Percentiles rank a stretch among this genome's conserved stretches.
phyloP scores from a whole-genome alignment of 53 echinoderm and acorn worm genomes.

The Hippasteria phrygiana region DNA sequence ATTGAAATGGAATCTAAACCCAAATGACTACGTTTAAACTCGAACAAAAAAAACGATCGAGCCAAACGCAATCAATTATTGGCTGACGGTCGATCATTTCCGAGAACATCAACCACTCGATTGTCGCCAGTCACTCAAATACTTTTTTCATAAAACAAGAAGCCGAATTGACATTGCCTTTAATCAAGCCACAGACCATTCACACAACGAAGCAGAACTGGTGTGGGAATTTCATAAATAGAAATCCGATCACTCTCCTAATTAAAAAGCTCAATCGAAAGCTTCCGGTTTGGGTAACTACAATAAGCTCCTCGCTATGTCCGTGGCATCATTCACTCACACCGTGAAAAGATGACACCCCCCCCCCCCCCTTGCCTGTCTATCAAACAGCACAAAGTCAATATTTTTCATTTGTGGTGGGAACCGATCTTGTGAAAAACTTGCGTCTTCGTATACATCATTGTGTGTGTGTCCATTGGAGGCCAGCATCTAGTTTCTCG shows the following conservation, averaged over 20 bases:
- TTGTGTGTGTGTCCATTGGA: constrained; percentile 34
- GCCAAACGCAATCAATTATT: no score
- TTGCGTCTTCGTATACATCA: constrained; percentile 38
- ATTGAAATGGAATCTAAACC: no score
- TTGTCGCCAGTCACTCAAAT: no score
- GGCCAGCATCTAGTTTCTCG: not conserved
- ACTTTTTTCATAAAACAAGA: no score
- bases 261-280: constrained; percentile 38
- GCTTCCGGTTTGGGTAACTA: constrained; percentile 5
- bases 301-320: not conserved
- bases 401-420: constrained; percentile 65
- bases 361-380: constrained; percentile 5
- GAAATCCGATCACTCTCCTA: constrained; percentile 25
- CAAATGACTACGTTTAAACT: no score
- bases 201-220: not conserved
- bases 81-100: no score
- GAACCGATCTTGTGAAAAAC: constrained; percentile 44
- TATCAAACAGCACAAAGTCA: constrained; percentile 52
- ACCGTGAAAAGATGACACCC: not conserved
- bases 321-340: not conserved
- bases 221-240: constrained; percentile 16
- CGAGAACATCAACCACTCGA: no score
- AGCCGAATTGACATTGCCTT: no score
- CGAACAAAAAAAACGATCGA: no score
- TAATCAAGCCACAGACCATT: no score